These are phyloP conservation scores for Tuberolachnus salignus DNA, from an alignment of 2,888 invertebrate genomes.

Conservation along the genomic window DNA sequence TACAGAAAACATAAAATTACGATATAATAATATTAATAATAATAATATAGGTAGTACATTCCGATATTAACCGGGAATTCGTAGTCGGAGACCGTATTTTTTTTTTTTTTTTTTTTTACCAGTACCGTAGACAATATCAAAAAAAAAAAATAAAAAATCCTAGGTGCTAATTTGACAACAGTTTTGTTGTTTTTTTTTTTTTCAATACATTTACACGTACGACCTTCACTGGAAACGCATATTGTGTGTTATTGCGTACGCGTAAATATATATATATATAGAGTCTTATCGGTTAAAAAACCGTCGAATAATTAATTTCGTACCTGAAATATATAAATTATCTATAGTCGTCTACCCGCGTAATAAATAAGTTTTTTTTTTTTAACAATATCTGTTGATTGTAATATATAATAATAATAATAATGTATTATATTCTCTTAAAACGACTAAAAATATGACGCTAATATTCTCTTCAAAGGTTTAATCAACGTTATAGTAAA, in stretches of 20 bases:
- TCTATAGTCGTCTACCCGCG: not conserved
- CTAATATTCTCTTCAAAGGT: too few relatives aligned
- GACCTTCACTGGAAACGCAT: slow-evolving; percentile 51
- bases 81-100: slow-evolving; percentile 10
- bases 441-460: too few relatives aligned
- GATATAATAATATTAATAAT: too few relatives aligned
- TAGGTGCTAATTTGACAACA: slow-evolving; percentile 34
- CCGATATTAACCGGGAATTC: slow-evolving; percentile 10
- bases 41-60: not conserved
- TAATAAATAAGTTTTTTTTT: too few relatives aligned
- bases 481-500: too few relatives aligned
- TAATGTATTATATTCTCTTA: too few relatives aligned
- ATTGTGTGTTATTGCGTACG: slow-evolving; percentile 18
- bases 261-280: too few relatives aligned
- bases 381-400: too few relatives aligned
- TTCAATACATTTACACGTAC: slow-evolving; percentile 43
- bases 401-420: too few relatives aligned
- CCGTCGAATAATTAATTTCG: slow-evolving; percentile 10
- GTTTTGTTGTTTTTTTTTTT: slow-evolving; percentile 33
- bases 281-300: slow-evolving; percentile 33
- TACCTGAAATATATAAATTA: not conserved
- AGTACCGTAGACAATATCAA: not conserved
- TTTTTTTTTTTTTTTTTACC: too few relatives aligned
- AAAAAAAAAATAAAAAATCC: not conserved
- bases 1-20: too few relatives aligned